Base-by-base conservation (phyloP, 2,113 vertebrate species). In the Apteryx owenii region DNA sequence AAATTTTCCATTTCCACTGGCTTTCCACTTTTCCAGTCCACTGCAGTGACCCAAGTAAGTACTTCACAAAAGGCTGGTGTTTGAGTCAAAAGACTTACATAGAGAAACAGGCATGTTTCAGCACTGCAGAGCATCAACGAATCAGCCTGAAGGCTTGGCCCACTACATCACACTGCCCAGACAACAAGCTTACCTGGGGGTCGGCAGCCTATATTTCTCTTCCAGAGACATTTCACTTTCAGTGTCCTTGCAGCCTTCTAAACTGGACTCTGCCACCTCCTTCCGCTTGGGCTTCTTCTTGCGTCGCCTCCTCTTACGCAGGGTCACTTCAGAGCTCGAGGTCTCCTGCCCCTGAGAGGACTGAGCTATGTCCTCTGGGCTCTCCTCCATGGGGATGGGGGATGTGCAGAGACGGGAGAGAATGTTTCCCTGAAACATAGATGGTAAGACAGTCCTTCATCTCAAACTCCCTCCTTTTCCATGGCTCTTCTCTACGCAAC, bases 331-430 rank as follows among this genome's bases (percentile, higher is more conserved):
- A 11, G 89, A 0, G 1, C 85, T 60, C 19, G 93, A 83, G 54
- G 90, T 89, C 3, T 84, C 81, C 88, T 81, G 93, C 48, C 68
- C 91, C 9, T 4, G 8, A 22, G 65, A 93, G 48, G 89, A 46
- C 36, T 64, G 91, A 11, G 31, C 38, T 10, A 42, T 40, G 18
- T 62, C 77, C 22, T 94, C 90, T 1, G 75, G 95, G 8, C 90
- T 84, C 50, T 12, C 46, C 11, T 99, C 97, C 11, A 31, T 95
- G 10, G 98, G 98, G 91, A 99, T 98, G 13, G 99, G 99, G 12
- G 99, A 99, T 0, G 99, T 99, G 96, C 98, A 99, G 33, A 99
- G 98, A 85, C 97, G 58, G 23, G 97, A 96, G 12, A 99, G 99
- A 61, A 99, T 94, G 7, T 88, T 93, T 13, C 90, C 98, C 98